Percentiles rank a stretch among this genome's conserved stretches.
Evolutionary conservation across 2,113 vertebrate genomes (phyloP).

Genomic region (Galbula dea): DNA sequence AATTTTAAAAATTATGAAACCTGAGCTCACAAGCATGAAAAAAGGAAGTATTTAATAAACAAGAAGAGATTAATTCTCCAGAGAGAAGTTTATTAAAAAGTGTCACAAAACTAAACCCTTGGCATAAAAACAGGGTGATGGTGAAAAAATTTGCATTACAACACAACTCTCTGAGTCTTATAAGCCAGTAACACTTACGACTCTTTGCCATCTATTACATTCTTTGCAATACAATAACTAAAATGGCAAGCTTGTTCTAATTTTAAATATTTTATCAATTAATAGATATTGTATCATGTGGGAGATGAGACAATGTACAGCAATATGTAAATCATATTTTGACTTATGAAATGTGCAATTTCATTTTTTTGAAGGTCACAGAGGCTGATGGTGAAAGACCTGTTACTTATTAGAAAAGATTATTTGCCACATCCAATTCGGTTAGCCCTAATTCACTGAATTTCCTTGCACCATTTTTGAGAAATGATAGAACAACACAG

Average conservation of each 20-base stretch:
- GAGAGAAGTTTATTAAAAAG: neutral
- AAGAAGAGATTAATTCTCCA: neutral
- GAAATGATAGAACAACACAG: neutral
- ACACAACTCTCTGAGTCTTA: neutral
- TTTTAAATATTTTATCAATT: neutral
- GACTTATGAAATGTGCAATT: neutral
- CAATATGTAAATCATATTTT: constrained; percentile 35
- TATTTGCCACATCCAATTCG: neutral
- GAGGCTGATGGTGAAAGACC: neutral
- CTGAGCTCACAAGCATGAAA: neutral
- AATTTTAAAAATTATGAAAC: neutral
- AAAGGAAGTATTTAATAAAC: neutral
- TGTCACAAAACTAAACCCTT: neutral
- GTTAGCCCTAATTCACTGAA: neutral
- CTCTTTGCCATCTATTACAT: neutral
- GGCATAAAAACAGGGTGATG: neutral
- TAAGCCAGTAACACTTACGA: neutral
- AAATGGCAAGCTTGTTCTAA: neutral
- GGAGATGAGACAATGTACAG: neutral
- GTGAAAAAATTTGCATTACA: neutral
- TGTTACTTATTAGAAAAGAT: neutral
- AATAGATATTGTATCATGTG: neutral
- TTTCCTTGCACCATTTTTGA: neutral
- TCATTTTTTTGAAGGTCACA: neutral
- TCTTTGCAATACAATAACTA: neutral